A percentile compares a stretch with the other conserved stretches of the same genome.
Evolutionary conservation across 1,140 invertebrate species (phyloP).

Genomic region (Uloborus diversus): DNA sequence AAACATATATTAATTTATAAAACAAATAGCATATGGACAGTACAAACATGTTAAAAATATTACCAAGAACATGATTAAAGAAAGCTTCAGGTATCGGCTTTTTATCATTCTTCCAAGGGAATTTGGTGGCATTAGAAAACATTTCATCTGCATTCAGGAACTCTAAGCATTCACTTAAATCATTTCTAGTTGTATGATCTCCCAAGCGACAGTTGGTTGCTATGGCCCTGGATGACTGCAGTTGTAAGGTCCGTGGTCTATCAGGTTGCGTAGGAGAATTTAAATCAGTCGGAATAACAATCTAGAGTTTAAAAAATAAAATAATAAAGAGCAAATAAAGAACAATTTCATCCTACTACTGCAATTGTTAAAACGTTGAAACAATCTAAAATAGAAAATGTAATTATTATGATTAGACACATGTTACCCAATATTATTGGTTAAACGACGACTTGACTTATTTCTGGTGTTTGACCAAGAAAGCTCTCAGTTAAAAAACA

Average conservation of each 20-base stretch:
- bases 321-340: no score
- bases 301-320: no score
- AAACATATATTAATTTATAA: no score
- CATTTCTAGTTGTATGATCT: constrained; percentile 73
- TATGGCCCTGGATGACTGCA: constrained; percentile 81
- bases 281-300: constrained; percentile 66
- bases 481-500: no score
- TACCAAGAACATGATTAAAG: constrained; percentile 77
- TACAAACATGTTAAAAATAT: constrained; percentile 28
- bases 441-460: no score
- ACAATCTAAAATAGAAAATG: no score
- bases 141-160: constrained; percentile 75
- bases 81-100: constrained; percentile 79
- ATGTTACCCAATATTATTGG: no score
- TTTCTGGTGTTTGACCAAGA: no score
- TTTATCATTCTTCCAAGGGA: constrained; percentile 76
- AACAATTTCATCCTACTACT: no score
- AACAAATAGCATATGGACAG: no score
- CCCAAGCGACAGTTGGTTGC: constrained; percentile 80
- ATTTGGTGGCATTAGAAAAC: constrained; percentile 75
- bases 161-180: constrained; percentile 78
- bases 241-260: constrained; percentile 80
- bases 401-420: no score
- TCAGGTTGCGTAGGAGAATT: constrained; percentile 81
- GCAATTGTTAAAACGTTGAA: no score